Evolutionary conservation across 1,140 invertebrate genomes (phyloP).

Genomic region (Sitobion miscanthi): DNA sequence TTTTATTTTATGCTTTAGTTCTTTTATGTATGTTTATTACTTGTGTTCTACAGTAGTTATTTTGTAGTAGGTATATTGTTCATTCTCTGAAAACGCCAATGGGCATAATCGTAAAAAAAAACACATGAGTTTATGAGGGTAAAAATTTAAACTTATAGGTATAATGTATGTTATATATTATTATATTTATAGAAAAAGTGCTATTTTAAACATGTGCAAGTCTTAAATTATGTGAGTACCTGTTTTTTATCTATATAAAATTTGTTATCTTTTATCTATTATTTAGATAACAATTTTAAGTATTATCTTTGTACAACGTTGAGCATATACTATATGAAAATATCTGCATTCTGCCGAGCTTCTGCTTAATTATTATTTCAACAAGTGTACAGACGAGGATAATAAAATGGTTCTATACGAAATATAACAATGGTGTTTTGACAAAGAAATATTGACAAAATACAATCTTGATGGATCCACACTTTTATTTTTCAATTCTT

Average conservation of each 20-base stretch:
- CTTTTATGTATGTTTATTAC: neutral
- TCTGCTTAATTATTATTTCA: neutral
- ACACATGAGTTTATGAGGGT: neutral
- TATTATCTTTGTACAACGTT: neutral
- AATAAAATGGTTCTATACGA: neutral
- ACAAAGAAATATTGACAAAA: constrained; percentile 7
- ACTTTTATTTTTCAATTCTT: neutral
- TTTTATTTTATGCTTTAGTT: neutral
- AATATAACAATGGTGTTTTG: neutral
- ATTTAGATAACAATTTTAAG: neutral
- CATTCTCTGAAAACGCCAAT: neutral
- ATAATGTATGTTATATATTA: no score
- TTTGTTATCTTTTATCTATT: neutral
- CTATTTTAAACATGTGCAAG: neutral
- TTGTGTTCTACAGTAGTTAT: neutral
- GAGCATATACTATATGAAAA: neutral
- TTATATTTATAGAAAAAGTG: neutral
- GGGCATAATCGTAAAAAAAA: neutral
- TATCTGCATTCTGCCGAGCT: neutral
- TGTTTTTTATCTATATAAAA: no score
- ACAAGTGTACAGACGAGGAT: neutral
- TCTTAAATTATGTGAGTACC: neutral
- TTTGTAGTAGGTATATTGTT: neutral
- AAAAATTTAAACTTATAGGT: neutral
- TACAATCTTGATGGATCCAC: neutral